These are phyloP conservation scores for Propithecus deckenii DNA, from an alignment of 2,797 vertebrate genomes.

Conservation along the genomic window DNA sequence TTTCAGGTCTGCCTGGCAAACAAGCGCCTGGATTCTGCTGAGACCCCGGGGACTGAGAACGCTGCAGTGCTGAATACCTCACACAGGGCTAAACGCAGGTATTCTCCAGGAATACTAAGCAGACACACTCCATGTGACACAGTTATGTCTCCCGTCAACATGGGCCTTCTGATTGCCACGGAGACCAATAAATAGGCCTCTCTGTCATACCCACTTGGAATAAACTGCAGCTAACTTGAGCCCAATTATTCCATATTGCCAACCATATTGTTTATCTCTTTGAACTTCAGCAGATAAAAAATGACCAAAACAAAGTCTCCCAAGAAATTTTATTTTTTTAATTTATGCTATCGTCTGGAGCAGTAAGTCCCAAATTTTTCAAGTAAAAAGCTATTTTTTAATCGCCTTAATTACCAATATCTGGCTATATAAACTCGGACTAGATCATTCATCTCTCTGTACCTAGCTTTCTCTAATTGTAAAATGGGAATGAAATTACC, in stretches of 20 bases:
- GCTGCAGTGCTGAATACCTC: slow-evolving; percentile 4
- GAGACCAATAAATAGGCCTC: slow-evolving; percentile 10
- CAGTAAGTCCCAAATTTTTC: background rate
- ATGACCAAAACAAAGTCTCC: background rate
- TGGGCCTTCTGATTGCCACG: background rate
- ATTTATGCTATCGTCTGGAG: background rate
- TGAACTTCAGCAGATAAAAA: background rate
- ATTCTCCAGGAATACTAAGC: slow-evolving; percentile 53
- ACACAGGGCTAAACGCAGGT: slow-evolving; percentile 42
- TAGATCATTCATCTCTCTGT: background rate
- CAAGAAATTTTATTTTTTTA: background rate
- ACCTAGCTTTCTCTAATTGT: background rate
- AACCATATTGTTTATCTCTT: background rate
- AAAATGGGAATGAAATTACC: background rate
- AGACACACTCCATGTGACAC: background rate
- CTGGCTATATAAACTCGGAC: background rate
- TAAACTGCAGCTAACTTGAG: background rate
- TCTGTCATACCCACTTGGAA: slow-evolving; percentile 7
- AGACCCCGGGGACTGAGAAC: slow-evolving; percentile 55
- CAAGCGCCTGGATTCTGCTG: slow-evolving; percentile 22
- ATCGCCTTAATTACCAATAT: background rate
- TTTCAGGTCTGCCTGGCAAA: slow-evolving; percentile 68
- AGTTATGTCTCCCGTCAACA: background rate
- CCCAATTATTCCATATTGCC: background rate
- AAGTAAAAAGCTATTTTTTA: background rate